These are phyloP conservation scores for Anguilla marmorata DNA, from an alignment of 2,797 vertebrate genomes.

Conservation along the genomic window DNA sequence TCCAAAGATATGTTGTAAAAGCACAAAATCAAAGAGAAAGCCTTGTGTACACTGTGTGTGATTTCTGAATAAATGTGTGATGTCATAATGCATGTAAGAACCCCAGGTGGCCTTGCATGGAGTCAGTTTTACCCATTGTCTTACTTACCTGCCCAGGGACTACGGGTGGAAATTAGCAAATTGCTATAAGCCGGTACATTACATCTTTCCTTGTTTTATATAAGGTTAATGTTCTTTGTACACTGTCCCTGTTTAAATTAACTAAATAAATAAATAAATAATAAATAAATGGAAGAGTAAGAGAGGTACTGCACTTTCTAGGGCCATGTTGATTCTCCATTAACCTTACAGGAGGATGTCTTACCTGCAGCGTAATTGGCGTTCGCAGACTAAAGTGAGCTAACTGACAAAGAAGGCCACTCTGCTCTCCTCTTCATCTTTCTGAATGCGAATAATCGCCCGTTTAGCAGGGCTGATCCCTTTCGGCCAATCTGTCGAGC, in stretches of 20 bases:
- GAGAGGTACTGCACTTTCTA: neutral
- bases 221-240: no score
- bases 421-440: slow-evolving; percentile 75
- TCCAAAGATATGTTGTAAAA: no score
- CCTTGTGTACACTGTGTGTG: no score
- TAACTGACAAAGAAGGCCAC: slow-evolving; percentile 78
- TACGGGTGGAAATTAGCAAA: no score
- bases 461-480: slow-evolving; percentile 62
- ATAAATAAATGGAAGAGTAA: neutral
- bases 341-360: slow-evolving; percentile 46
- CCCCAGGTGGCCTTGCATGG: neutral
- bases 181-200: no score
- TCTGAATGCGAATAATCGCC: slow-evolving; percentile 86
- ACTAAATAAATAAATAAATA: no score
- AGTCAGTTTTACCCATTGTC: neutral
- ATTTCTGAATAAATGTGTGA: no score
- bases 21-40: no score
- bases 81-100: no score
- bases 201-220: no score
- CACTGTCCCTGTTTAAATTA: no score
- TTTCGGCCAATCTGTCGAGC: slow-evolving; percentile 73
- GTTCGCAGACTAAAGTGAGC: slow-evolving; percentile 72
- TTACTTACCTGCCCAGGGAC: no score
- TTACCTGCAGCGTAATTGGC: slow-evolving; percentile 61
- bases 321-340: slow-evolving; percentile 28